A percentile compares a stretch with the other conserved stretches of the same genome.
Evolutionary conservation across 2,113 vertebrate genomes (phyloP).

Genomic region (Ancistrus triradiatus): DNA sequence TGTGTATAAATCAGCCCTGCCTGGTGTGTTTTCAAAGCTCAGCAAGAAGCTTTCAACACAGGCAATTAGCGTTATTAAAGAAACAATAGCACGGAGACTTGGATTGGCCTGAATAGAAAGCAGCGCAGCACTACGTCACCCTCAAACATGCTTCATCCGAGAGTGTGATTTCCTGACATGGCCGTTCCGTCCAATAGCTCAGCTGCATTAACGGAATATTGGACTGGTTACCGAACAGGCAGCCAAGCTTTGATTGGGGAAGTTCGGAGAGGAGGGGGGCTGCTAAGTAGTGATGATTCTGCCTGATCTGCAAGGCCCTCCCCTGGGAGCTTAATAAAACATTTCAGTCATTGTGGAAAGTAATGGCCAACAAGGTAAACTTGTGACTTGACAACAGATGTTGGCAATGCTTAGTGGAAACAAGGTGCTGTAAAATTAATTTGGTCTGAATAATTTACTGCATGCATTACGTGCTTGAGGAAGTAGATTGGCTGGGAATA

Average conservation of each 20-base stretch:
- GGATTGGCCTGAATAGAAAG: no score
- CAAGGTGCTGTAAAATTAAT: constrained; percentile 76
- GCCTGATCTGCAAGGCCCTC: constrained; percentile 68
- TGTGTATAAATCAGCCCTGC: no score
- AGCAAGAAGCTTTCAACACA: no score
- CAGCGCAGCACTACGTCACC: constrained; percentile 54
- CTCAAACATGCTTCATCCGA: constrained; percentile 65
- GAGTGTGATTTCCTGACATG: constrained; percentile 70
- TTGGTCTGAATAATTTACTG: constrained; percentile 81
- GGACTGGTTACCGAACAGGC: constrained; percentile 55
- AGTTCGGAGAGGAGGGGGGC: constrained; percentile 75
- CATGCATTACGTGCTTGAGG: constrained; percentile 76
- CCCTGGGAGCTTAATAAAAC: constrained; percentile 77
- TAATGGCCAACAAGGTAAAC: constrained; percentile 79
- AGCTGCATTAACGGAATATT: constrained; percentile 61
- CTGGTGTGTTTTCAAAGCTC: no score
- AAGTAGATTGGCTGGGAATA: constrained; percentile 68
- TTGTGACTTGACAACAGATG: constrained; percentile 77
- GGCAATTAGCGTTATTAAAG: no score
- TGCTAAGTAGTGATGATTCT: constrained; percentile 67
- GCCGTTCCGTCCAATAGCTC: constrained; percentile 61
- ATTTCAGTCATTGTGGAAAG: constrained; percentile 81
- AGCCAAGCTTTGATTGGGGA: constrained; percentile 67
- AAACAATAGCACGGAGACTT: no score
- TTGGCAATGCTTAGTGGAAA: constrained; percentile 72